Conservation (phyloP, 2,113 vertebrate species). For the Anolis carolinensis region DNA sequence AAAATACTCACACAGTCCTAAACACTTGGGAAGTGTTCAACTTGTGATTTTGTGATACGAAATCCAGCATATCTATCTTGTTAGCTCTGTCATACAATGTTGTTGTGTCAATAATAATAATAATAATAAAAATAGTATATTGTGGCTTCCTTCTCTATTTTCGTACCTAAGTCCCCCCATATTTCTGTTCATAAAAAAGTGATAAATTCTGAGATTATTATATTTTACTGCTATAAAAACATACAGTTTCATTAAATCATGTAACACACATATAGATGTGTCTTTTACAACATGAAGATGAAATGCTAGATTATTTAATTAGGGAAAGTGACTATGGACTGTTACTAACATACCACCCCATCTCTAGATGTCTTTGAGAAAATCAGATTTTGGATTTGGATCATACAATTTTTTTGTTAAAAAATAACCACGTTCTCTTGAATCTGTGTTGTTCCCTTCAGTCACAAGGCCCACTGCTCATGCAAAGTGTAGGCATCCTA, state of each 20-base stretch:
- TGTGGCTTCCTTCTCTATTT: neutral
- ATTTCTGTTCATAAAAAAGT: neutral
- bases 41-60: no score
- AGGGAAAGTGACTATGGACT: neutral
- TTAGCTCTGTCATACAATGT: no score
- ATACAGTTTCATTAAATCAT: neutral
- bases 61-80: no score
- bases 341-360: conserved; percentile 16
- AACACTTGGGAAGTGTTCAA: no score
- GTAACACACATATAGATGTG: neutral
- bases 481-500: neutral
- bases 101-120: no score
- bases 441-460: neutral
- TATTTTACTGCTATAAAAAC: neutral
- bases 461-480: conserved; percentile 33
- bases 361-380: neutral
- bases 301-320: neutral
- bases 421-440: neutral
- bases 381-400: neutral
- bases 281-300: neutral
- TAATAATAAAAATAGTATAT: no score
- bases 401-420: conserved; percentile 9
- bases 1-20: no score
- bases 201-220: neutral
- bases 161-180: neutral